Evolutionary conservation across 2,797 vertebrate species (phyloP), one percentile per base, ranked within the genome.

Genomic region (Chaenodraco wilsoni): DNA sequence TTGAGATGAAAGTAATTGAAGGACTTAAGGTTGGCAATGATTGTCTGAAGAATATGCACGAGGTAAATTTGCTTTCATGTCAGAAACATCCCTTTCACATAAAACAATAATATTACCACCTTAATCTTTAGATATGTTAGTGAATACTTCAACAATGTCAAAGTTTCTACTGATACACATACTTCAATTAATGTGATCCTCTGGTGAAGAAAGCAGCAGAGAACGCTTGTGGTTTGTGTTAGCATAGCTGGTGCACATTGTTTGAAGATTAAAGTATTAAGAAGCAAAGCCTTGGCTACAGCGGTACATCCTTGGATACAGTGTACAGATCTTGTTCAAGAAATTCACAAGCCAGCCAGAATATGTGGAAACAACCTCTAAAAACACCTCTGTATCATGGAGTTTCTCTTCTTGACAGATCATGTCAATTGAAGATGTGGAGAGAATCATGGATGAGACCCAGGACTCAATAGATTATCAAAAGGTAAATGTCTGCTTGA

Each of bases 401-500:
- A 13, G 17, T 46, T 71, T 49, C 57, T 80, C 45, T 59, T 46
- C 23, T 67, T 75, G 50, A 75, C 65, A 98, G 97, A 95, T 97
- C 54, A 97, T 99, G 97, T 97, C 97, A 57, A 89, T 98, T 69
- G 97, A 98, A 70, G 97, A 98, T 14, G 97, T 98, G 87, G 97
- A 99, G 87, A 94, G 94, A 83, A 96, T 98, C 45, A 93, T 99
- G 81, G 98, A 97, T 27, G 98, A 99, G 84, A 99, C 97, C 0
- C 96, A 98, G 69, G 97, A 99, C 14, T 94, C 96, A 0, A 93
- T 97, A 77, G 96, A 97, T 67, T 98, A 99, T 93, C 98, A 98
- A 89, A 94, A 91, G 95, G 97, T 98, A 91, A 87, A 67, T 19
- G 9, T 65, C 27, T 59, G 27, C 7, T 48, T 48, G 19, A 21